Percentiles rank a stretch among this genome's conserved stretches.
Evolutionary conservation across 2,113 vertebrate genomes (phyloP).

Genomic region (Pantherophis guttatus): DNA sequence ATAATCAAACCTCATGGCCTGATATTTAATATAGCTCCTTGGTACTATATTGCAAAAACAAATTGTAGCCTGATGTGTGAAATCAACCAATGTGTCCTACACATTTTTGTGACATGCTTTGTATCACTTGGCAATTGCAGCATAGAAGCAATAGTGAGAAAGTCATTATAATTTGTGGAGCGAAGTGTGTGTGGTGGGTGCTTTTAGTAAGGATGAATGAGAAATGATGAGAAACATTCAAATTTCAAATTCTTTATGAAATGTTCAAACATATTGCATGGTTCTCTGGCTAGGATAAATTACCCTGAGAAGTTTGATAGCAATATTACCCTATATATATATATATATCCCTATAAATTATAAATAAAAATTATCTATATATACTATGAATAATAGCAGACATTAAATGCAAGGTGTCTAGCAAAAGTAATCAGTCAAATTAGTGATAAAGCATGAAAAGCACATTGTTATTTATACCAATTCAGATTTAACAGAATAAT

Average conservation of each 20-base stretch:
- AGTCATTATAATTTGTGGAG: background rate
- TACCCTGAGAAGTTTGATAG: background rate
- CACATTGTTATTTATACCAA: constrained; percentile 19
- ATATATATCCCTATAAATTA: background rate
- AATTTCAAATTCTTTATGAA: background rate
- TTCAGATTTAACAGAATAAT: background rate
- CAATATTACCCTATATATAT: background rate
- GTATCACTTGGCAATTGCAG: background rate
- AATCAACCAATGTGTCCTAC: background rate
- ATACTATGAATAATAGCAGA: background rate
- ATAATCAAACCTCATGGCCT: background rate
- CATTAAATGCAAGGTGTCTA: background rate
- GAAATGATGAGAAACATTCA: background rate
- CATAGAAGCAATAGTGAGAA: background rate
- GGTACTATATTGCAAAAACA: background rate
- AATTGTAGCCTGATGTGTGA: background rate
- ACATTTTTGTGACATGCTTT: background rate
- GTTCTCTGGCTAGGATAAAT: background rate
- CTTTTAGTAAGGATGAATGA: background rate
- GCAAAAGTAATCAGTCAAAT: background rate
- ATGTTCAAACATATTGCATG: background rate
- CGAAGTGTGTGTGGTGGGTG: background rate
- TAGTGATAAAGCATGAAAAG: constrained; percentile 33
- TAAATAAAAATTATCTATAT: background rate
- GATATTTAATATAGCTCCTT: background rate